Percentiles rank a stretch among this genome's conserved stretches.
phyloP scores from a whole-genome alignment of 1,140 invertebrate genomes.

The Tribolium madens region DNA sequence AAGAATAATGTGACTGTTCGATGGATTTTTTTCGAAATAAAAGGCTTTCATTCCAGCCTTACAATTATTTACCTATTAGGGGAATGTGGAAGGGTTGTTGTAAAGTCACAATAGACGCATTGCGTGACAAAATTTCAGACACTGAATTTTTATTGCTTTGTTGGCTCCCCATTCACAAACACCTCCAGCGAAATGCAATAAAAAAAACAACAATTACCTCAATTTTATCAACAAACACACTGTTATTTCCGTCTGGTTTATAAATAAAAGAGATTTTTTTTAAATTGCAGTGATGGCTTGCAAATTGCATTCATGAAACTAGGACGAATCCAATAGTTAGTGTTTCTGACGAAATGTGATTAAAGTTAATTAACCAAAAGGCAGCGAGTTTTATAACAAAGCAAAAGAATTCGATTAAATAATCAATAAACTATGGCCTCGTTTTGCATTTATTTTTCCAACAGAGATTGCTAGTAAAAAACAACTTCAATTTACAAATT shows the following conservation, averaged over 20 bases:
- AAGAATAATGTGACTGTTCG: too few relatives aligned
- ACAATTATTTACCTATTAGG: conserved; percentile 29
- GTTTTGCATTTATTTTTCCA: not conserved
- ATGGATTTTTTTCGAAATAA: not conserved
- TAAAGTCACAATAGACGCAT: conserved; percentile 20
- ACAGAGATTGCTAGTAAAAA: not conserved
- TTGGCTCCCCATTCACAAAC: not conserved
- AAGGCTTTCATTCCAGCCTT: not conserved
- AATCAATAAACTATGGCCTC: conserved; percentile 1
- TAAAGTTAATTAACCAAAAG: conserved; percentile 8
- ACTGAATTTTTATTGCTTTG: conserved; percentile 24
- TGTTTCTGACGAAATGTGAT: conserved; percentile 27
- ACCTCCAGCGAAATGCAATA: not conserved
- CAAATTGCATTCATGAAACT: not conserved
- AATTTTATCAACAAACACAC: not conserved
- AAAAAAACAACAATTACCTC: not conserved
- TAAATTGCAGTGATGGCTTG: not conserved
- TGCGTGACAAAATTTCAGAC: conserved; percentile 28
- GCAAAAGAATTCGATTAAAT: not conserved
- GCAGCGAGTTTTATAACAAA: conserved; percentile 1
- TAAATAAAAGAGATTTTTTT: not conserved
- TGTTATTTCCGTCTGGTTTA: not conserved
- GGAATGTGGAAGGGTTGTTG: conserved; percentile 15
- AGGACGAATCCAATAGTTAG: conserved; percentile 13
- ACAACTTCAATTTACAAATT: not conserved